phyloP scores from a whole-genome alignment of 2,113 vertebrate species.

The Callocephalon fimbriatum region DNA sequence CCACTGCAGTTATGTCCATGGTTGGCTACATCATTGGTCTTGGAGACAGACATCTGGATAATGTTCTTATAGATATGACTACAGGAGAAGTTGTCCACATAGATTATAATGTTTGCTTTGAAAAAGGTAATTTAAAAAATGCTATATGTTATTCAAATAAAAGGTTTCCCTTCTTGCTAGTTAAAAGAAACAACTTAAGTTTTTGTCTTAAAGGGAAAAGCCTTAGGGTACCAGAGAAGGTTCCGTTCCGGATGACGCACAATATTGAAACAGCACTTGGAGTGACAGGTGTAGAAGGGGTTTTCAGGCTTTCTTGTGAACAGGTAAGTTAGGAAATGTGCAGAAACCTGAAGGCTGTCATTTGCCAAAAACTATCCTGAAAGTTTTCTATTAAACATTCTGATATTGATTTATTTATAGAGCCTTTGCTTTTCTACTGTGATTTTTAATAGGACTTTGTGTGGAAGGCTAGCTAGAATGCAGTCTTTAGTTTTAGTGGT shows the following conservation, averaged over 20 bases:
- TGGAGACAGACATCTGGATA: slow-evolving; percentile 97
- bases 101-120: slow-evolving; percentile 99
- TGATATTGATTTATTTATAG: not conserved
- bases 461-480: not conserved
- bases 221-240: slow-evolving; percentile 96
- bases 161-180: slow-evolving; percentile 3
- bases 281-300: slow-evolving; percentile 96
- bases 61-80: slow-evolving; percentile 99
- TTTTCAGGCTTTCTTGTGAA: slow-evolving; percentile 97
- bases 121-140: slow-evolving; percentile 87
- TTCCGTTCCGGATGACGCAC: slow-evolving; percentile 98
- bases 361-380: not conserved
- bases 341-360: not conserved
- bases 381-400: not conserved
- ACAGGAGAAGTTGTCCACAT: slow-evolving; percentile 99
- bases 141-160: slow-evolving; percentile 51
- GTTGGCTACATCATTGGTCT: slow-evolving; percentile 99
- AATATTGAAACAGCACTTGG: slow-evolving; percentile 96
- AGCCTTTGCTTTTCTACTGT: not conserved
- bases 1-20: slow-evolving; percentile 99
- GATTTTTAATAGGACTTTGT: not conserved
- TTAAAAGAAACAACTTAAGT: slow-evolving; percentile 48
- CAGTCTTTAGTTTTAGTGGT: not conserved
- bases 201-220: slow-evolving; percentile 89
- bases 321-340: slow-evolving; percentile 78